Percentiles rank a stretch among this genome's conserved stretches.
Evolutionary conservation across 2,888 invertebrate genomes (phyloP).

Genomic region (Metopia argyrocephala): DNA sequence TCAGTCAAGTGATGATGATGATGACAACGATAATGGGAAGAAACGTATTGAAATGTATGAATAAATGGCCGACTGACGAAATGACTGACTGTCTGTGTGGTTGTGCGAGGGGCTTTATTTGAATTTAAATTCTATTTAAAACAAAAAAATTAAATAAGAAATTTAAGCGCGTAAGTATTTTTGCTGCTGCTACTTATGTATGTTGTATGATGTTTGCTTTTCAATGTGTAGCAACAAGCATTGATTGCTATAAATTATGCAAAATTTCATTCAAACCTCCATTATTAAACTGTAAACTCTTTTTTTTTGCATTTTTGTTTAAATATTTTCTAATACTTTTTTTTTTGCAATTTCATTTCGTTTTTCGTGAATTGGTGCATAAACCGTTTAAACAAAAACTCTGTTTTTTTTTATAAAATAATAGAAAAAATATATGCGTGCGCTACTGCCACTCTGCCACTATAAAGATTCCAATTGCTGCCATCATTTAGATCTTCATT

Average conservation of each 20-base stretch:
- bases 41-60: neutral
- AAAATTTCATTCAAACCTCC: neutral
- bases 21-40: neutral
- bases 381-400: neutral
- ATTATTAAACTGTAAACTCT: neutral
- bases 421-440: neutral
- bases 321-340: neutral
- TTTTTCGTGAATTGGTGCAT: neutral
- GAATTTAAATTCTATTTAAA: constrained; percentile 35
- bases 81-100: neutral
- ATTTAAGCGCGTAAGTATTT: neutral
- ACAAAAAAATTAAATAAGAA: neutral
- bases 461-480: no score
- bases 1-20: neutral
- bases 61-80: neutral
- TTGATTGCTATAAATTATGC: constrained; percentile 63
- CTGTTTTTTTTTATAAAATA: neutral
- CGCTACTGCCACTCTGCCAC: neutral
- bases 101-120: neutral
- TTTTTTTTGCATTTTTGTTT: neutral
- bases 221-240: no score
- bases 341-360: neutral
- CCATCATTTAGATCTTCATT: neutral
- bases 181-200: neutral
- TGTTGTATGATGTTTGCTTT: neutral